Evolutionary conservation across 2,113 vertebrate genomes (phyloP).

Genomic region (Muntiacus muntjak): DNA sequence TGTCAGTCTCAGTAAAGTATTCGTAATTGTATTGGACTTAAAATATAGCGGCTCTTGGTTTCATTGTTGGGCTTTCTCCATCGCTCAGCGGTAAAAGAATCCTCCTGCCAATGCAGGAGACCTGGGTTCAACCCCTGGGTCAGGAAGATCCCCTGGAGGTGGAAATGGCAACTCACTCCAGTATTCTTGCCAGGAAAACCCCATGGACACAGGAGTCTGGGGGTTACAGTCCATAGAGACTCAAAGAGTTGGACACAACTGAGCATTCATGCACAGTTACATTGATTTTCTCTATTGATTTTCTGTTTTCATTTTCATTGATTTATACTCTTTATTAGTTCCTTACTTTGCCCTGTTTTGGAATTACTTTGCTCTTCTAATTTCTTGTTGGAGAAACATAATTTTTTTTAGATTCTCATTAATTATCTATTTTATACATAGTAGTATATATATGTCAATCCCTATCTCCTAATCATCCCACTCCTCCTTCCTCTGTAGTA

Average conservation of each 20-base stretch:
- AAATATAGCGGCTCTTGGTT: not conserved
- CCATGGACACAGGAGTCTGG: not conserved
- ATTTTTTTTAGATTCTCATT: not conserved
- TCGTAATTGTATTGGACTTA: not conserved
- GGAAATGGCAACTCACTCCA: not conserved
- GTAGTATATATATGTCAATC: not conserved
- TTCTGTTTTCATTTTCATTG: not conserved
- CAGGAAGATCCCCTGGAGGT: not conserved
- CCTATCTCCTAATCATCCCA: not conserved
- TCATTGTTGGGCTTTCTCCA: not conserved
- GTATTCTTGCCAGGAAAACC: not conserved
- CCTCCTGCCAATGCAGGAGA: not conserved
- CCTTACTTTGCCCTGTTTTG: not conserved
- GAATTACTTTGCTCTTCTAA: not conserved
- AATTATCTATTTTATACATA: not conserved
- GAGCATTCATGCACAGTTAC: not conserved
- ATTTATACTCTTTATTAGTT: not conserved
- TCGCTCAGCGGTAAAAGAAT: not conserved
- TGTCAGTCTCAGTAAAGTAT: not conserved
- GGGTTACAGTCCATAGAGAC: not conserved
- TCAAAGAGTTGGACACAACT: not conserved
- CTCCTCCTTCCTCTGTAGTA: not conserved
- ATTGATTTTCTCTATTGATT: not conserved
- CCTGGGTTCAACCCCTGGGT: not conserved
- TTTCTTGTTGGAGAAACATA: not conserved